Conservation (phyloP, 2,113 vertebrate genomes). For the Rhinoptilus africanus region DNA sequence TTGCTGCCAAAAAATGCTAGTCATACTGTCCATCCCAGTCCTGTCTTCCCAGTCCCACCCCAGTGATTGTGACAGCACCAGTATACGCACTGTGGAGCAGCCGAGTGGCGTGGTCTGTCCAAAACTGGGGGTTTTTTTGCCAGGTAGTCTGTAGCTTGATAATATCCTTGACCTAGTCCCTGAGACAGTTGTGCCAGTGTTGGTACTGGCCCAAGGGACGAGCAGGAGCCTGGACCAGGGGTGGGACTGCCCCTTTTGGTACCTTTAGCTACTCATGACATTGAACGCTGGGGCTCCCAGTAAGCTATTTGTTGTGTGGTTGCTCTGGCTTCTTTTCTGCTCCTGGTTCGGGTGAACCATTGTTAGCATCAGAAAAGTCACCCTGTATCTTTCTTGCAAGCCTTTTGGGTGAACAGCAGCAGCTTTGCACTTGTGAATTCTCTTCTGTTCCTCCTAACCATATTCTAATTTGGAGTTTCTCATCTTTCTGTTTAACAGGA, state of each 20-base stretch:
- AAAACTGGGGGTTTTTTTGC: background rate
- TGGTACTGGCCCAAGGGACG: background rate
- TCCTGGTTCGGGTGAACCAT: background rate
- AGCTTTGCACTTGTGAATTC: slow-evolving; percentile 47
- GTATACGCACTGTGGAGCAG: background rate
- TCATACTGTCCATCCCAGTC: background rate
- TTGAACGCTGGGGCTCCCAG: background rate
- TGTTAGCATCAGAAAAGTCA: background rate
- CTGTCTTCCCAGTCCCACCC: background rate
- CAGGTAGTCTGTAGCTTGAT: background rate
- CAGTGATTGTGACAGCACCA: background rate
- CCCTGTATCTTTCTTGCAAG: background rate
- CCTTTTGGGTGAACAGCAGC: slow-evolving; percentile 50
- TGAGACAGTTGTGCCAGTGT: background rate
- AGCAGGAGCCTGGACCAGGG: background rate
- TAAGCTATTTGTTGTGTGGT: background rate
- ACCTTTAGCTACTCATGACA: background rate
- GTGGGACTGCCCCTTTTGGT: background rate
- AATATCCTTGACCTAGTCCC: background rate
- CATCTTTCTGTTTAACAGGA: slow-evolving; percentile 65
- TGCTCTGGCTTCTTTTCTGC: background rate
- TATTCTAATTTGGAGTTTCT: slow-evolving; percentile 66
- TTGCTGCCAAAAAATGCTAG: background rate
- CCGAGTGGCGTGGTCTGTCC: rapidly evolving
- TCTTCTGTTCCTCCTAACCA: slow-evolving; percentile 47